These are phyloP conservation scores for Takifugu flavidus DNA, from an alignment of 2,113 vertebrate species.

Conservation along the genomic window DNA sequence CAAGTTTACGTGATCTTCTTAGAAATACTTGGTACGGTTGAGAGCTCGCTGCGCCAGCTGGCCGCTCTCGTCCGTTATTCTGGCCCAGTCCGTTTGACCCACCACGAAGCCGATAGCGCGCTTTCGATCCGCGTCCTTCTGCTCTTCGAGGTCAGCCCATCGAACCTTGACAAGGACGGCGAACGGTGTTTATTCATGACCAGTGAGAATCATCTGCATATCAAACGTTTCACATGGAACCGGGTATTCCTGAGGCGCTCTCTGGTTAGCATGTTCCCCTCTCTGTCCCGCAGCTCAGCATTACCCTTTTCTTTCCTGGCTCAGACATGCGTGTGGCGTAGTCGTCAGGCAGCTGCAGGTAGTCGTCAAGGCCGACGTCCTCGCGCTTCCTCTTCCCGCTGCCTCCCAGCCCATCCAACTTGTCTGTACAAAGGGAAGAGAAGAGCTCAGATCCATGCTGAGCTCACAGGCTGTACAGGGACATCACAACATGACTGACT, in stretches of 20 bases:
- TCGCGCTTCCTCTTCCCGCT: slow-evolving; percentile 92
- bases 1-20: slow-evolving; percentile 64
- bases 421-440: slow-evolving; percentile 84
- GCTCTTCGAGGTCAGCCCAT: slow-evolving; percentile 98
- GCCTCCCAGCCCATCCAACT: slow-evolving; percentile 90
- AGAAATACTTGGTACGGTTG: slow-evolving; percentile 99
- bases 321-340: slow-evolving; percentile 94
- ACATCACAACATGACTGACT: no score
- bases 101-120: slow-evolving; percentile 98
- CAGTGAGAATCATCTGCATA: not conserved
- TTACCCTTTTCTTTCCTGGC: slow-evolving; percentile 96
- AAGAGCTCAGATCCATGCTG: slow-evolving; percentile 34
- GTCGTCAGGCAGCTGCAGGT: slow-evolving; percentile 96
- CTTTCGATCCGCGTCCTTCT: slow-evolving; percentile 96
- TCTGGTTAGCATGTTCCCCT: no score
- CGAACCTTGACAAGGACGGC: slow-evolving; percentile 81
- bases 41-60: slow-evolving; percentile 95
- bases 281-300: not conserved
- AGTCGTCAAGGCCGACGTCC: slow-evolving; percentile 90
- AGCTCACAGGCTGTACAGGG: no score
- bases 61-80: slow-evolving; percentile 97
- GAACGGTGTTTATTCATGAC: slow-evolving; percentile 9
- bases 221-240: not conserved
- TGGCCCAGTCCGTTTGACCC: slow-evolving; percentile 98
- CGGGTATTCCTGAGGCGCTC: not conserved